phyloP scores from a whole-genome alignment of 2,888 invertebrate genomes.

The Sympetrum striolatum region DNA sequence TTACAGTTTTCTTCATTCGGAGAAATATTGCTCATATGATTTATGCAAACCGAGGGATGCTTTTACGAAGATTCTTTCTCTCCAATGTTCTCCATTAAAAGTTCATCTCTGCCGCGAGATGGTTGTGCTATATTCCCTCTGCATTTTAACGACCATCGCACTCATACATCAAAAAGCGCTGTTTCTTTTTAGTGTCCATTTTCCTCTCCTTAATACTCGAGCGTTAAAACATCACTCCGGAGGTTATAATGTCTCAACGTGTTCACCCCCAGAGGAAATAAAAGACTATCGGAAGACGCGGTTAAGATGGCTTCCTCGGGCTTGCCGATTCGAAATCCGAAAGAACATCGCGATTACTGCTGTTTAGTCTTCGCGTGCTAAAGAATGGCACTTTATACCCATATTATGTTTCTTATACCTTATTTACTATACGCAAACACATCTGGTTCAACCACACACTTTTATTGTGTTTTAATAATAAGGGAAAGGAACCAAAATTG shows the following conservation, averaged over 20 bases:
- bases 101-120: neutral
- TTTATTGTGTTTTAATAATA: too few species aligned
- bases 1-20: neutral
- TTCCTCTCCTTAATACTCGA: neutral
- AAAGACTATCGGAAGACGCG: neutral
- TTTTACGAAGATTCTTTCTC: neutral
- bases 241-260: neutral
- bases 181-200: neutral
- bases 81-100: neutral
- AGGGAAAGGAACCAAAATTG: too few species aligned
- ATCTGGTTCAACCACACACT: too few species aligned
- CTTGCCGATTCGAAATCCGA: too few species aligned
- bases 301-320: too few species aligned
- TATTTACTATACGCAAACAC: too few species aligned
- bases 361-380: too few species aligned
- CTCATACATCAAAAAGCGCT: neutral
- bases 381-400: too few species aligned
- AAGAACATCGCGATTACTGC: too few species aligned
- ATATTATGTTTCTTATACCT: too few species aligned
- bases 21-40: neutral
- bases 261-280: neutral
- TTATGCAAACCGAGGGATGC: neutral
- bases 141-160: neutral
- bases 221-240: constrained; percentile 16
- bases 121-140: neutral